A percentile compares a stretch with the other conserved stretches of the same genome.
Evolutionary conservation across 2,888 invertebrate species (phyloP).

Genomic region (Physocephala rufipes): DNA sequence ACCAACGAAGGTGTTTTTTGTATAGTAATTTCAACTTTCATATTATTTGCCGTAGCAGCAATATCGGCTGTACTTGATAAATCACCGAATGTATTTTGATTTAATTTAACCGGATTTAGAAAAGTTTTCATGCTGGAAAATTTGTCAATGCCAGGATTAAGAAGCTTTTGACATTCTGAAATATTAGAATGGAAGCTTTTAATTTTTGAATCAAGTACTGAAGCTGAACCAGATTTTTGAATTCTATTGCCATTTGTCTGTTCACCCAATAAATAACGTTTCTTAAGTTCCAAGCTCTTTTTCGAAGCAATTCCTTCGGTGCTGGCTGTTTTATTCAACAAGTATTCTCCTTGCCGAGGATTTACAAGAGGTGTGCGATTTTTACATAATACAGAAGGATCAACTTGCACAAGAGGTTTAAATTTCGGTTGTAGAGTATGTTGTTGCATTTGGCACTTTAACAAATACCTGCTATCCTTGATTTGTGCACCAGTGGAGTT

Average conservation of each 20-base stretch:
- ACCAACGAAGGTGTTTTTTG: constrained; percentile 57
- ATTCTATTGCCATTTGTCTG: constrained; percentile 74
- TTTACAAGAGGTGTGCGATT: constrained; percentile 68
- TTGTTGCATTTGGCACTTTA: constrained; percentile 54
- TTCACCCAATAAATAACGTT: constrained; percentile 83
- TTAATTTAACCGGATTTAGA: constrained; percentile 66
- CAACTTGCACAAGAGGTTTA: constrained; percentile 65
- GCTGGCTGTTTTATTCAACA: constrained; percentile 83
- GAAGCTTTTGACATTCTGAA: constrained; percentile 85
- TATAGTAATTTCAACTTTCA: constrained; percentile 61
- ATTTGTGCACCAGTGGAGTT: constrained; percentile 38
- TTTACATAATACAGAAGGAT: constrained; percentile 61
- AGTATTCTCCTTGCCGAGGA: constrained; percentile 76
- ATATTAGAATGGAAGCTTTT: constrained; percentile 86
- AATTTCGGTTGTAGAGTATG: constrained; percentile 61
- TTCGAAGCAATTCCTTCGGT: constrained; percentile 89
- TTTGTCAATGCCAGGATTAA: constrained; percentile 79
- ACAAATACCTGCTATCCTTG: constrained; percentile 57
- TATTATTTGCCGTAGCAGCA: constrained; percentile 59
- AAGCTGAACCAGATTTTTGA: constrained; percentile 83
- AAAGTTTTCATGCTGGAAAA: constrained; percentile 77
- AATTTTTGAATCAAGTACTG: constrained; percentile 84
- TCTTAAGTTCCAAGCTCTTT: constrained; percentile 85
- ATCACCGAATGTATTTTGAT: constrained; percentile 52
- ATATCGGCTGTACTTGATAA: constrained; percentile 50